Conservation (phyloP, 1,140 invertebrate species). For the Triops longicaudatus region DNA sequence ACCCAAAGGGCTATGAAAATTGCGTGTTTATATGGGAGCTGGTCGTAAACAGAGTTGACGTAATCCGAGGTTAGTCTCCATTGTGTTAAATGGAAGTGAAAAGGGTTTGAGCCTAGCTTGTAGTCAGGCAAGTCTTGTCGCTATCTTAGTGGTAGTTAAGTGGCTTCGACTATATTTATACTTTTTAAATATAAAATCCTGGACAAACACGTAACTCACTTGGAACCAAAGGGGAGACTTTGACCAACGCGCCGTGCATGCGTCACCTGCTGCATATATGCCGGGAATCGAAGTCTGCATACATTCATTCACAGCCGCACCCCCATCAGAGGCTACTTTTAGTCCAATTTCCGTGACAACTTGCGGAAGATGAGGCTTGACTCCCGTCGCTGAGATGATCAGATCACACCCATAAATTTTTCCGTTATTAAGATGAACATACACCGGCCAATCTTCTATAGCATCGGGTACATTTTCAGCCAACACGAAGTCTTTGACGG, state of each 20-base stretch:
- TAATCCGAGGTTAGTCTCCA: no score
- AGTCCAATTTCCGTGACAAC: slow-evolving; percentile 36
- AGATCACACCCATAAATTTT: slow-evolving; percentile 76
- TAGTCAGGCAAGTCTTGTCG: no score
- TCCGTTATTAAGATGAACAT: slow-evolving; percentile 65
- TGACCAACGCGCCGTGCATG: slow-evolving; percentile 71
- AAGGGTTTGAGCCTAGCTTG: no score
- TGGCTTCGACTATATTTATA: no score
- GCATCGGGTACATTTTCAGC: slow-evolving; percentile 25
- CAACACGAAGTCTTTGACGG: slow-evolving; percentile 46
- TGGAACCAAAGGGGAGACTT: slow-evolving; percentile 79
- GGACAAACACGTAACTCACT: no score
- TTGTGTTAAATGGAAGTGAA: no score
- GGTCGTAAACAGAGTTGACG: no score
- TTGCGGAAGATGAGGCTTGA: slow-evolving; percentile 50
- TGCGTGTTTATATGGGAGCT: no score
- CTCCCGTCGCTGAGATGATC: slow-evolving; percentile 90
- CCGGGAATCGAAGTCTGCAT: slow-evolving; percentile 70
- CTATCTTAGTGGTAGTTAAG: no score
- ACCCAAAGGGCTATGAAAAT: no score
- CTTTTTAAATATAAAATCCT: no score
- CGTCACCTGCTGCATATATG: slow-evolving; percentile 92
- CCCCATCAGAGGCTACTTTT: slow-evolving; percentile 54
- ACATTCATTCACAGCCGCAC: slow-evolving; percentile 71
- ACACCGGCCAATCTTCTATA: slow-evolving; percentile 53